Evolutionary conservation across 2,888 invertebrate genomes (phyloP), one percentile per base, ranked within the genome.

Genomic region (Cotesia congregata): DNA sequence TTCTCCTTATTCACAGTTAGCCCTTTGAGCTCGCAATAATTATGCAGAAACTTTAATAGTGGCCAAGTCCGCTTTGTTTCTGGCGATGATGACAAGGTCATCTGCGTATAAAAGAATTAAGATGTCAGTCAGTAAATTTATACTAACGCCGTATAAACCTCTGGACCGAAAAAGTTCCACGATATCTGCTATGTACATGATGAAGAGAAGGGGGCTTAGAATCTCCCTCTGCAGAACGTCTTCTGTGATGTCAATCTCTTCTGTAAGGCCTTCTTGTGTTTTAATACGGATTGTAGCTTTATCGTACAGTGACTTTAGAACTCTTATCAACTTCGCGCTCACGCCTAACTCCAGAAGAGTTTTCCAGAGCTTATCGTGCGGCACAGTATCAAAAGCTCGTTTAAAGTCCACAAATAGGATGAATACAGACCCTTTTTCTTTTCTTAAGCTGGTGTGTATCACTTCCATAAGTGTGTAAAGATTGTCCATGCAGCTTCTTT

Each of bases 281-380:
- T 73, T 75, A 7, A 78, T 15, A 17, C 71, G 76, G 0, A 78
- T 39, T 15, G 17, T 40, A 3, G 75, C 73, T 3, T 30, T 1
- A 6, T 9, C 40, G 41, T 77, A 77, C 6, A 77, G 39, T 15
- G 39, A 40, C 59, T 76, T 74, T 1, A 83, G 38, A 7, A 79
- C 20, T 17, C 62, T 65, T 9, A 81, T 79, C 15, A 82, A 72
- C 72, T 83, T 82, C 1, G 75, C 61, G 67, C 80, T 82, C 6
- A 81, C 39, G 38, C 78, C 78, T 7, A 72, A 39, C 0, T 74
- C 41, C 3, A 74, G 20, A 6, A 82, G 64, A 59, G 78, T 80
- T 0, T 30, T 59, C 82, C 82, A 83, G 0, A 82, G 72, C 15
- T 67, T 30, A 7, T 69, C 41, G 7, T 79, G 80, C 5, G 67